Base-by-base conservation (phyloP, 2,797 vertebrate genomes). In the Gymnoscopelus microlampas region DNA sequence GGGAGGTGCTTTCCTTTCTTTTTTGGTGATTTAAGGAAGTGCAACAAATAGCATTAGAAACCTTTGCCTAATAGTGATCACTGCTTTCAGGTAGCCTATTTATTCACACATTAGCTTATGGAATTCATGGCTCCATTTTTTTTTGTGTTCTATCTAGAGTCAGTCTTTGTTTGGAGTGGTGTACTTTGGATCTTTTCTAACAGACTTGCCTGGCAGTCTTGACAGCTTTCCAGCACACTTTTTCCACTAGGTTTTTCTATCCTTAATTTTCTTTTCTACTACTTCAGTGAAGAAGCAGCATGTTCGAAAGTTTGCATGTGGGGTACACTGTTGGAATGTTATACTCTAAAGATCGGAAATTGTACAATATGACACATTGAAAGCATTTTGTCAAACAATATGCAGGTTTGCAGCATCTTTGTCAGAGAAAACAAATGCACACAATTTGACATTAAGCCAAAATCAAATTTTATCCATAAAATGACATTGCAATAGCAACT, bases 251-350 rank as follows among this genome's bases (percentile, higher is more conserved):
- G 53, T 65, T 75, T 79, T 89, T 87, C 71, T 88, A 83, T 76
- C 44, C 65, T 80, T 76, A 5, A 67, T 70, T 85, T 88, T 44
- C 8, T 44, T 44, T 89, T 91, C 62, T 91, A 85, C 61, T 76
- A 63, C 60, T 74, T 61, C 13, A 50, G 71, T 85, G 76, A 60
- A 19, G 60, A 66, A 79, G 79, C 73, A 67, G 87, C 88, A 86
- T 88, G 84, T 78, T 77, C n/a, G 71, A 60, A 60, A 79, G 70
- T 82, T 86, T 92, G 91, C 92, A 91, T 91, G 88, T 57, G 56
- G 71, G 79, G 70, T 70, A 63, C 66, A 79, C 68, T 74, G 77
- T 78, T 57, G 56, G 77, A 62, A 60, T 62, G 39, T 29, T 61
- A 68, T 71, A 81, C 80, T 81, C 70, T 26, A 56, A 70, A 59